phyloP scores from a whole-genome alignment of 2,797 vertebrate genomes.

The Meriones psammophilus region DNA sequence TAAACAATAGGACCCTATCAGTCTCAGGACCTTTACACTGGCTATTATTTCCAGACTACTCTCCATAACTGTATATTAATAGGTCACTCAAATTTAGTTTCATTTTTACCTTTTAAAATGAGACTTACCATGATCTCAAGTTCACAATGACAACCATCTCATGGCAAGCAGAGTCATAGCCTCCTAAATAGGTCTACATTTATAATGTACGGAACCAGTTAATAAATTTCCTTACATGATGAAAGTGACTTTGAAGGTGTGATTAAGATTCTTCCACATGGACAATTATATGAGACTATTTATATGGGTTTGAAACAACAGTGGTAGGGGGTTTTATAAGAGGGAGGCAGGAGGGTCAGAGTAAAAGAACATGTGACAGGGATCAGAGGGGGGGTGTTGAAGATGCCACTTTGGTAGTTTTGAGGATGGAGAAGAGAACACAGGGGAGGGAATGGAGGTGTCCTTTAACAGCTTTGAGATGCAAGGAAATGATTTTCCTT shows the following conservation, averaged over 20 bases:
- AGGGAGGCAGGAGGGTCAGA: not conserved
- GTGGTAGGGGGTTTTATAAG: constrained; percentile 6
- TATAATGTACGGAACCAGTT: not conserved
- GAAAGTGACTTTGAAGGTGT: constrained; percentile 23
- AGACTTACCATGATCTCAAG: not conserved
- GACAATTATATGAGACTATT: constrained; percentile 22
- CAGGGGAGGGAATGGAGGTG: not conserved
- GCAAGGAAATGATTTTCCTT: constrained; percentile 25
- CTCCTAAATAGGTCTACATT: not conserved
- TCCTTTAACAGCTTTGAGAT: constrained; percentile 47
- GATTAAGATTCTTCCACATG: constrained; percentile 30
- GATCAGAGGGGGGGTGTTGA: constrained; percentile 41
- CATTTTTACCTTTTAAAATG: constrained; percentile 46
- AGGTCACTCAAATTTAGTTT: constrained; percentile 15
- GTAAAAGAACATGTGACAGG: constrained; percentile 7
- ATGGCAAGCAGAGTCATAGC: not conserved
- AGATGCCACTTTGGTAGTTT: constrained; percentile 21
- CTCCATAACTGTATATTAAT: constrained; percentile 36
- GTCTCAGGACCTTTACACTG: constrained; percentile 14
- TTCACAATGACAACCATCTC: constrained; percentile 23
- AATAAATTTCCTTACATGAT: not conserved
- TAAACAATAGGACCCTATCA: not conserved
- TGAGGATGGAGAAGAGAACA: constrained; percentile 23
- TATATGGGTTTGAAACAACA: not conserved
- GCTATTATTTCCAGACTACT: constrained; percentile 45